Evolutionary conservation across 2,888 invertebrate genomes (phyloP).

Genomic region (Heliconius ethilla): DNA sequence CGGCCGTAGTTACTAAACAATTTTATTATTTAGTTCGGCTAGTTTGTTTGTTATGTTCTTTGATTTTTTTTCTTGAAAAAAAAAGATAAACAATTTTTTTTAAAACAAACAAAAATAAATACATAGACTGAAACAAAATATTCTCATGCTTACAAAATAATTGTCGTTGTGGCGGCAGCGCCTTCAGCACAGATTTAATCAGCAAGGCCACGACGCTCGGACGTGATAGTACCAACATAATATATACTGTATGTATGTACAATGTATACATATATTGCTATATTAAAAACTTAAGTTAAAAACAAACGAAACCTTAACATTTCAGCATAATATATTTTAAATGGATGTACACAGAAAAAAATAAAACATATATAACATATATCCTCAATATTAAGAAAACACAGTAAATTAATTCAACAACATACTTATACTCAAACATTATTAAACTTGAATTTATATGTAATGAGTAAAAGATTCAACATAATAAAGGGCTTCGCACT

Average conservation of each 20-base stretch:
- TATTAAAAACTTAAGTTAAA: neutral
- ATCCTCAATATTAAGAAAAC: neutral
- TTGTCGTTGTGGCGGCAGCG: neutral
- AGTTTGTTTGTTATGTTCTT: too few relatives aligned
- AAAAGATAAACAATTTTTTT: neutral
- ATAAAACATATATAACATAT: neutral
- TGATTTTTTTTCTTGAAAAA: neutral
- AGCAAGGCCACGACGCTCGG: conserved; percentile 26
- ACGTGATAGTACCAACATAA: conserved; percentile 16
- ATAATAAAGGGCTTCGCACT: too few relatives aligned
- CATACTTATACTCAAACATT: too few relatives aligned
- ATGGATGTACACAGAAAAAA: too few relatives aligned
- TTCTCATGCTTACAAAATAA: conserved; percentile 20
- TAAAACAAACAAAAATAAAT: neutral
- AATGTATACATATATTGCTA: neutral
- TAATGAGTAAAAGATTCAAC: too few relatives aligned
- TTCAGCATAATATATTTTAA: neutral
- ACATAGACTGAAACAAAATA: conserved; percentile 12
- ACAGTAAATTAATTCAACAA: too few relatives aligned
- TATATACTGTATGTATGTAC: neutral
- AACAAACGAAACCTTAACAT: neutral
- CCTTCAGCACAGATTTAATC: conserved; percentile 21
- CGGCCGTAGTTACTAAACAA: neutral
- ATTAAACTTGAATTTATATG: too few relatives aligned
- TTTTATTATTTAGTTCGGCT: neutral